Percentiles rank a stretch among this genome's conserved stretches.
These are phyloP conservation scores for Phylloscopus collybita DNA, from an alignment of 2,797 vertebrate genomes.

Conservation along the genomic window DNA sequence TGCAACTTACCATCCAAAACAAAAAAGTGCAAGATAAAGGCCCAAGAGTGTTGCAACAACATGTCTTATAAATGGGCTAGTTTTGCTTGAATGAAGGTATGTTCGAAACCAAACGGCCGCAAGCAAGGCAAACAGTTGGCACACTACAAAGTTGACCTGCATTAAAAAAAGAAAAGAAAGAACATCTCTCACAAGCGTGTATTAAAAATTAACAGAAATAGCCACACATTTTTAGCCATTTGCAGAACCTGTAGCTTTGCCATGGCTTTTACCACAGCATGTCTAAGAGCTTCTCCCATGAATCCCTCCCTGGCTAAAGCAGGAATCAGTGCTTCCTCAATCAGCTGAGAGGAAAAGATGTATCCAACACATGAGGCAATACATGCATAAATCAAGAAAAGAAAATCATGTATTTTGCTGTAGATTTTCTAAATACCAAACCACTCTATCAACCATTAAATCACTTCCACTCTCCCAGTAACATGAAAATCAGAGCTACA, in stretches of 20 bases:
- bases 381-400: not conserved
- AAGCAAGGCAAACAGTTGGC: conserved; percentile 95
- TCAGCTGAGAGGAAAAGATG: not conserved
- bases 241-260: not conserved
- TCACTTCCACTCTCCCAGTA: not conserved
- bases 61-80: conserved; percentile 94
- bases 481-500: fast-evolving
- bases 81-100: conserved; percentile 96
- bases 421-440: not conserved
- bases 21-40: conserved; percentile 98
- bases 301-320: not conserved
- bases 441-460: not conserved
- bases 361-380: fast-evolving
- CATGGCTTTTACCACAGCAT: not conserved
- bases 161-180: conserved; percentile 33
- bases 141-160: conserved; percentile 98
- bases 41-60: conserved; percentile 95
- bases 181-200: not conserved
- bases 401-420: fast-evolving
- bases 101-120: conserved; percentile 95
- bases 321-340: not conserved
- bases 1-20: conserved; percentile 96
- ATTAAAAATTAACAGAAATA: not conserved
- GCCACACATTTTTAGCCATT: not conserved
- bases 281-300: not conserved